Evolutionary conservation across 2,113 vertebrate genomes (phyloP).

Genomic region (Beaufortia kweichowensis): DNA sequence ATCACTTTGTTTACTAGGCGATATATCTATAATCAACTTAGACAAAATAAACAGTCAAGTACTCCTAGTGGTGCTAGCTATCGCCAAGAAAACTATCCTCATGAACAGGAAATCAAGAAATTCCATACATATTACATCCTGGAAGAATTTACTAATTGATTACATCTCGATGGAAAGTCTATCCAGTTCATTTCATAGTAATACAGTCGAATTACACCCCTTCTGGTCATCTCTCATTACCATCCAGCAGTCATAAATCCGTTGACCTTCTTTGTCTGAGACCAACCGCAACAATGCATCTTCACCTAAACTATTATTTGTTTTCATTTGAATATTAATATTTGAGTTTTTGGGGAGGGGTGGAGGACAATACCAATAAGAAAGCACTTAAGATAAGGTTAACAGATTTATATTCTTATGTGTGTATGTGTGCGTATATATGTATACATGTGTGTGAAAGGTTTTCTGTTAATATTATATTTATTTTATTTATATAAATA

Average conservation of each 20-base stretch:
- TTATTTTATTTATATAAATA: too few relatives aligned
- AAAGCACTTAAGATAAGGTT: too few relatives aligned
- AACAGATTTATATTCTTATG: too few relatives aligned
- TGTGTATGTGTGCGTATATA: too few relatives aligned
- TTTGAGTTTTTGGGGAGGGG: too few relatives aligned
- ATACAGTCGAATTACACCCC: background rate
- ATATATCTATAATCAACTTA: background rate
- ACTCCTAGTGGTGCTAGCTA: background rate
- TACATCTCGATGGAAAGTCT: too few relatives aligned
- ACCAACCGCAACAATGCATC: background rate
- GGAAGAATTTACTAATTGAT: too few relatives aligned
- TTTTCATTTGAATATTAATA: too few relatives aligned
- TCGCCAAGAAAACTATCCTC: conserved; percentile 3
- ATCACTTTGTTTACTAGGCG: background rate
- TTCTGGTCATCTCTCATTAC: conserved; percentile 46
- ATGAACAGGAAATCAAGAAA: conserved; percentile 8
- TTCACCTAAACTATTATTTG: too few relatives aligned
- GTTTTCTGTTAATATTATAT: too few relatives aligned
- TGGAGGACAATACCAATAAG: too few relatives aligned
- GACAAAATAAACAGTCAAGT: conserved; percentile 12
- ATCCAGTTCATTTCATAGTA: conserved; percentile 39
- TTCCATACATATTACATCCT: background rate
- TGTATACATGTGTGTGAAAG: too few relatives aligned
- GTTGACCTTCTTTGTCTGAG: background rate
- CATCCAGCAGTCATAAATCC: background rate